Conservation (phyloP, 2,888 invertebrate genomes). For the Mycalesis mineus region DNA sequence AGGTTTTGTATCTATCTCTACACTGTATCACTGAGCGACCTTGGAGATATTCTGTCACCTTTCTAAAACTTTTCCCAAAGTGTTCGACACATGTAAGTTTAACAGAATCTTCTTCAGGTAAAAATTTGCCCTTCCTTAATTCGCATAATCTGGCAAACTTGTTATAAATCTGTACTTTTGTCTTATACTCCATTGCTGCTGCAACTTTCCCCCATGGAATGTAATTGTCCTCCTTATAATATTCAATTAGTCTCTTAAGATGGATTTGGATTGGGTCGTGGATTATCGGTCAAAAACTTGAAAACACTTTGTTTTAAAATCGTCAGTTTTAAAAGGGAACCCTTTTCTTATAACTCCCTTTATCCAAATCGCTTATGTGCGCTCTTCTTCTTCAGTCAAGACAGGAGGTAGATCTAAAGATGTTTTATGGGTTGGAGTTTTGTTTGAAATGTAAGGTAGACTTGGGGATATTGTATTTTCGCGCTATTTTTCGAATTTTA, state of each 20-base stretch:
- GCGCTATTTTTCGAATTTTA: too few species aligned
- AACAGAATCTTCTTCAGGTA: conserved; percentile 81
- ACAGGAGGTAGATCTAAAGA: too few species aligned
- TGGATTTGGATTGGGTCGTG: too few species aligned
- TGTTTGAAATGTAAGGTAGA: too few species aligned
- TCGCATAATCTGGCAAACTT: conserved; percentile 65
- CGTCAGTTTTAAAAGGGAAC: too few species aligned
- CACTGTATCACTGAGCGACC: conserved; percentile 81
- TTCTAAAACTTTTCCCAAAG: conserved; percentile 80
- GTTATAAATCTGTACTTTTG: conserved; percentile 82
- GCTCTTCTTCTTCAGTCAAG: too few species aligned
- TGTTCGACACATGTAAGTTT: conserved; percentile 79
- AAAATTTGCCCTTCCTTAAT: conserved; percentile 80
- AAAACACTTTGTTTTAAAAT: too few species aligned
- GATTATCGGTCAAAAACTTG: too few species aligned
- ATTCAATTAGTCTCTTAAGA: conserved; percentile 80
- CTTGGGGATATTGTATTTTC: too few species aligned
- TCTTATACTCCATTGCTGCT: conserved; percentile 79
- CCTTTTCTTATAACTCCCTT: too few species aligned
- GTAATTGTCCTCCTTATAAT: conserved; percentile 79
- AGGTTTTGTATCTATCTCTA: conserved; percentile 76
- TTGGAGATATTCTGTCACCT: conserved; percentile 78
- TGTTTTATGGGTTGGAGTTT: too few species aligned
- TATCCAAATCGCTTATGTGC: too few species aligned
- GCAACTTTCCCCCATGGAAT: conserved; percentile 87